These are phyloP conservation scores for Tychaedon coryphoeus DNA, from an alignment of 2,113 vertebrate genomes.

Conservation along the genomic window DNA sequence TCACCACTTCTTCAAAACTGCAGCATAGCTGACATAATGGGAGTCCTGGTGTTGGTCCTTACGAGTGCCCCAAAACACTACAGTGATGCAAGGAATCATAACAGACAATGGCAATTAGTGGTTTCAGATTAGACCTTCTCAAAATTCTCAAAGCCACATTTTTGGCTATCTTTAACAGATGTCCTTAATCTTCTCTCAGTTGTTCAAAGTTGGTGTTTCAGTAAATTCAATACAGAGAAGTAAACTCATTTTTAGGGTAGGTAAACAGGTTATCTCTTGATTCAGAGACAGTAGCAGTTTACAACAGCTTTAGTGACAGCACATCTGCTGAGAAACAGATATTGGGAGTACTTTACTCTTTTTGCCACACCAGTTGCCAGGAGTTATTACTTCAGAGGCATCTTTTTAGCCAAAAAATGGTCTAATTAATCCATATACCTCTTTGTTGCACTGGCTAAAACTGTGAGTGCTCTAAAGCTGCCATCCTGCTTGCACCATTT, in stretches of 20 bases:
- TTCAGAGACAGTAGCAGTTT: not conserved
- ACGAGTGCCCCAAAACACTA: not conserved
- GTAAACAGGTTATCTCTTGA: not conserved
- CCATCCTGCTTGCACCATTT: not conserved
- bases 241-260: not conserved
- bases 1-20: not conserved
- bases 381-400: not conserved
- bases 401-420: not conserved
- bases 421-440: not conserved
- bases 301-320: not conserved
- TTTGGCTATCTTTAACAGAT: not conserved
- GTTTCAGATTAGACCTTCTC: not conserved
- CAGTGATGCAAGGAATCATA: not conserved
- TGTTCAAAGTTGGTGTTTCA: not conserved
- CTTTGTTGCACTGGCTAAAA: not conserved
- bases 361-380: not conserved
- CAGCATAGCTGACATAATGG: not conserved
- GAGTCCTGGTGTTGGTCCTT: not conserved
- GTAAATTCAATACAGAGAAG: not conserved
- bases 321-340: not conserved
- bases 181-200: not conserved
- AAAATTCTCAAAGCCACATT: not conserved
- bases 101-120: not conserved
- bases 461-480: not conserved
- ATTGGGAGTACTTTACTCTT: not conserved